phyloP scores from a whole-genome alignment of 2,113 vertebrate genomes.

The Cyanoliseus patagonus region DNA sequence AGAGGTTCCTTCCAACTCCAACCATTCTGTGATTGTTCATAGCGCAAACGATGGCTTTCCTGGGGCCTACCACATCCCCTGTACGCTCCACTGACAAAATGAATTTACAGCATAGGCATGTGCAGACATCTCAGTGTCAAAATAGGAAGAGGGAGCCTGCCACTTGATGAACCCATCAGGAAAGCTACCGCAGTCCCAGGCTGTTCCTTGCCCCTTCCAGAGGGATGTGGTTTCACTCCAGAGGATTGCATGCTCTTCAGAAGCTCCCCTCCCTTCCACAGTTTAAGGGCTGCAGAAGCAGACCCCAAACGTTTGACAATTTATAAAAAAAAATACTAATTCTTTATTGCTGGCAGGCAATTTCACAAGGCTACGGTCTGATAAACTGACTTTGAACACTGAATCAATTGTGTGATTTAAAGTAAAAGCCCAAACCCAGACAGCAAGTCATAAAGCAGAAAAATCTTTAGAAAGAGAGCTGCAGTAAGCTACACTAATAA shows the following conservation, averaged over 20 bases:
- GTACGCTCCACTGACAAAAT: not conserved
- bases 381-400: conserved; percentile 59
- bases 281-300: not conserved
- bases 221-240: not conserved
- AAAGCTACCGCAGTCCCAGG: not conserved
- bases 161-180: fast-evolving
- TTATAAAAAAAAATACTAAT: conserved; percentile 5
- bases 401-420: conserved; percentile 61
- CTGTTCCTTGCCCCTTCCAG: not conserved
- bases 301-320: not conserved
- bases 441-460: conserved; percentile 59
- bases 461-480: conserved; percentile 42
- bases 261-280: not conserved
- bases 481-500: conserved; percentile 26
- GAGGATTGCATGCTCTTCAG: not conserved
- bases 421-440: conserved; percentile 2
- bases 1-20: not conserved
- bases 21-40: not conserved
- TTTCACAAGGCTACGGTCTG: conserved; percentile 44
- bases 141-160: not conserved
- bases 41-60: not conserved
- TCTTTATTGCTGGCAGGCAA: conserved; percentile 58
- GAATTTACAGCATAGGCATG: fast-evolving
- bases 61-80: not conserved
- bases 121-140: not conserved